Evolutionary conservation across 2,797 vertebrate genomes (phyloP), one percentile per base, ranked within the genome.

Genomic region (Lophotriccus pileatus): DNA sequence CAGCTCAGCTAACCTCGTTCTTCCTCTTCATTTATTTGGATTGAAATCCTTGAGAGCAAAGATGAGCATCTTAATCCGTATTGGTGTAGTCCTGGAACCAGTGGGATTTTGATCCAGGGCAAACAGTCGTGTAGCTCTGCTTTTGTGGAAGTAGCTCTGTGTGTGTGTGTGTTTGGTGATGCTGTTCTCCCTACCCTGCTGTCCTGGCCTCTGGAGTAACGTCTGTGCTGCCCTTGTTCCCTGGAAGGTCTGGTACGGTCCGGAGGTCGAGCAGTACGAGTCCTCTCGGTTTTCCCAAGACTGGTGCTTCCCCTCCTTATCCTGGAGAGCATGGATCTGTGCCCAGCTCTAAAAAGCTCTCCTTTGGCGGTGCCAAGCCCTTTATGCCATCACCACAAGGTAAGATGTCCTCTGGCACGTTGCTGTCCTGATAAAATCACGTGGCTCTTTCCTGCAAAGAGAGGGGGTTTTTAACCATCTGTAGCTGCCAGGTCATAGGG

Each of bases 331-430:
- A 97, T 13, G 97, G 97, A 59, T 86, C 97, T 1, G 14, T 88
- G 37, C 88, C 97, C 55, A 90, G 96, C 69, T 93, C 97, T 66
- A 98, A 98, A 73, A 98, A 98, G 73, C 95, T 98, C 60, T 97
- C 97, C 59, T 94, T 97, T 43, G 98, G 98, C 3, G 98, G 98
- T 52, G 98, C 98, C 70, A 98, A 97, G 95, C 98, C 98, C 0
- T 98, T 98, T 28, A 98, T 95, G 21, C 98, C 97, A 3, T 99
- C 98, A 58, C 99, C 98, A 2, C 98, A 97, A 97, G 99, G 99
- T 99, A 97, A 87, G 90, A 34, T 55, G 24, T 63, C 59, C 70
- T 4, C 47, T 36, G 59, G 37, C 30, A 3, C 39, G 1, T 60
- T 67, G n/a, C 76, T 88, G 41, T 46, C 55, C 49, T 53, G 10